A percentile compares a stretch with the other conserved stretches of the same genome.
These are phyloP conservation scores for Anolis carolinensis DNA, from an alignment of 2,113 vertebrate species.

Conservation along the genomic window DNA sequence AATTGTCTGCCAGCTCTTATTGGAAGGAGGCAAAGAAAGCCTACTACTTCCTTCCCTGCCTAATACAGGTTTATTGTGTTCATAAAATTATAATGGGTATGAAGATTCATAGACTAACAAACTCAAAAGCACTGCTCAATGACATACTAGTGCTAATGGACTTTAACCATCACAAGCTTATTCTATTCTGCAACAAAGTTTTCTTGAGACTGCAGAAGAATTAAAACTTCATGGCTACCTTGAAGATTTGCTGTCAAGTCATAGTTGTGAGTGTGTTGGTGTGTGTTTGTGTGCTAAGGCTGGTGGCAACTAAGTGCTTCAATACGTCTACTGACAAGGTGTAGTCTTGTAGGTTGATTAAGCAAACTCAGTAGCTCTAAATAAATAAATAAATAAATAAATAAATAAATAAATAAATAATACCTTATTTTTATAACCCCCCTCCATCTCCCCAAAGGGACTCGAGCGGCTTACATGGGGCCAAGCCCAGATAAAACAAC, in stretches of 20 bases:
- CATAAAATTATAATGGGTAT: conserved; percentile 32
- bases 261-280: not conserved
- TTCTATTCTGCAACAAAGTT: conserved; percentile 21
- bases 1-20: conserved; percentile 17
- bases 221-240: conserved; percentile 50
- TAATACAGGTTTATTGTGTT: conserved; percentile 33
- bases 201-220: conserved; percentile 40
- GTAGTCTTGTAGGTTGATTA: conserved; percentile 37
- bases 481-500: no score
- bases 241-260: conserved; percentile 46
- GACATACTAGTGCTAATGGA: conserved; percentile 29
- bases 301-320: conserved; percentile 49
- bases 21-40: conserved; percentile 4
- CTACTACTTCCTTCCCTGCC: not conserved
- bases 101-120: conserved; percentile 41
- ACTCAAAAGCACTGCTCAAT: conserved; percentile 31
- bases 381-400: no score
- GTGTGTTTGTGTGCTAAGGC: conserved; percentile 3
- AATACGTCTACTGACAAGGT: conserved; percentile 55
- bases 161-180: conserved; percentile 14
- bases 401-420: no score
- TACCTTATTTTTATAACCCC: no score
- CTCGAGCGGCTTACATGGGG: no score
- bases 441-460: no score
- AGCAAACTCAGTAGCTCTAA: conserved; percentile 41